Evolutionary conservation across 2,888 invertebrate genomes (phyloP).

Genomic region (Eustalomyia histrio): DNA sequence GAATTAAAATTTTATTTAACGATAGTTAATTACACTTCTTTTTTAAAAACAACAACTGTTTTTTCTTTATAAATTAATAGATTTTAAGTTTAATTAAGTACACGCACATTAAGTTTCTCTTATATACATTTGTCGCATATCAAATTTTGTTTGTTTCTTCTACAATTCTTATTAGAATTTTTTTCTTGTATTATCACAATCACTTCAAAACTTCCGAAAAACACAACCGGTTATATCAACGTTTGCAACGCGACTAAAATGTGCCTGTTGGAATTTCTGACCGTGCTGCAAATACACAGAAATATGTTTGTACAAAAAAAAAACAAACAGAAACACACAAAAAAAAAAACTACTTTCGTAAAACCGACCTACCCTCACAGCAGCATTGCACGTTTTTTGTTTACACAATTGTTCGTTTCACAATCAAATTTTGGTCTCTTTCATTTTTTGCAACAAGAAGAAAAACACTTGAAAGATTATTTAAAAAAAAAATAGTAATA

Average conservation of each 20-base stretch:
- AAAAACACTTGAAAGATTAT: conserved; percentile 51
- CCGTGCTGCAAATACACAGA: conserved; percentile 21
- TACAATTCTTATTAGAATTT: background rate
- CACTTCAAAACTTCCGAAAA: conserved; percentile 20
- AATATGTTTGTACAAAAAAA: conserved; percentile 24
- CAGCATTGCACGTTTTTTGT: conserved; percentile 50
- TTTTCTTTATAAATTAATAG: background rate
- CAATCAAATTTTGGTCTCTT: conserved; percentile 33
- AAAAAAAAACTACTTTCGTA: conserved; percentile 39
- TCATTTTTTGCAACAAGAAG: background rate
- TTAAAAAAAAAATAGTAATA: conserved; percentile 21
- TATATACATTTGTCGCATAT: conserved; percentile 6
- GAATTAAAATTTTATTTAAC: background rate
- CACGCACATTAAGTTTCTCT: conserved; percentile 29
- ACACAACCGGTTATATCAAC: conserved; percentile 61
- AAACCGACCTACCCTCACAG: conserved; percentile 64
- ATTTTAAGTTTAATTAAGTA: too few species aligned
- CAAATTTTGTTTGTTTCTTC: conserved; percentile 1
- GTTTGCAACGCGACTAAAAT: conserved; percentile 64
- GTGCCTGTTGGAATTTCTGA: conserved; percentile 56
- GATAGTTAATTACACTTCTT: background rate
- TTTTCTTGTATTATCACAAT: background rate
- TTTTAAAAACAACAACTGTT: background rate
- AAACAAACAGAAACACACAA: conserved; percentile 15
- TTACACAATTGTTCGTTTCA: conserved; percentile 55